Evolutionary conservation across 2,113 vertebrate genomes (phyloP), one percentile per base, ranked within the genome.

Genomic region (Donacobius atricapilla): DNA sequence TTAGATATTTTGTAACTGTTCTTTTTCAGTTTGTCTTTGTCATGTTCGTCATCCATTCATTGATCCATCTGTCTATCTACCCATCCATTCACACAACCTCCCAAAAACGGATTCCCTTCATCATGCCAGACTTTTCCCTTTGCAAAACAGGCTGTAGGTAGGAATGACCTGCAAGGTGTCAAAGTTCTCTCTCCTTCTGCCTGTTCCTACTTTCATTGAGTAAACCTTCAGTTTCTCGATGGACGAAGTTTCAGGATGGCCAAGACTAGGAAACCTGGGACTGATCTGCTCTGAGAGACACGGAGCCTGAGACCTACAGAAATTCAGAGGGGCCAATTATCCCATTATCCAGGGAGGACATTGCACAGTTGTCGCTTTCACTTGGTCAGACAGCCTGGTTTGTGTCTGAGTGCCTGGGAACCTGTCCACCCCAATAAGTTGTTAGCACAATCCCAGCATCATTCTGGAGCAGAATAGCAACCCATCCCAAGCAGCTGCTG

Each of bases 321-420:
- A 47, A 33, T 68, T 89, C 61, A 58, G 25, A 47, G 23, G 24
- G 22, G 2, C 10, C 18, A 2, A 15, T 58, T 89, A 56, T 14
- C 16, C 5, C 17, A 2, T 40, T 33, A 24, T 15, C 57, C 18
- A 15, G 25, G 21, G 14, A 68, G 5, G 19, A 79, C 22, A 19
- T 25, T 31, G 37, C 19, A 17, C 31, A 66, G 27, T 7, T 1
- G 0, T 9, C 2, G 1, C 25, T 78, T 78, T 27, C 51, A 22
- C 22, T 71, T 19, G 27, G 18, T 18, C 40, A 42, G 28, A 44
- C 18, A 83, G 42, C 24, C 60, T 48, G 39, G 25, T 53, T 75
- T 57, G 31, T 66, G 31, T 25, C 81, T 37, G 54, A 45, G 30
- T 54, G 35, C 56, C 56, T 54, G 66, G 56, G 17, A 86, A 61